These are phyloP conservation scores for Pristionchus maxplancki DNA, from an alignment of 2,888 invertebrate species.

Conservation along the genomic window DNA sequence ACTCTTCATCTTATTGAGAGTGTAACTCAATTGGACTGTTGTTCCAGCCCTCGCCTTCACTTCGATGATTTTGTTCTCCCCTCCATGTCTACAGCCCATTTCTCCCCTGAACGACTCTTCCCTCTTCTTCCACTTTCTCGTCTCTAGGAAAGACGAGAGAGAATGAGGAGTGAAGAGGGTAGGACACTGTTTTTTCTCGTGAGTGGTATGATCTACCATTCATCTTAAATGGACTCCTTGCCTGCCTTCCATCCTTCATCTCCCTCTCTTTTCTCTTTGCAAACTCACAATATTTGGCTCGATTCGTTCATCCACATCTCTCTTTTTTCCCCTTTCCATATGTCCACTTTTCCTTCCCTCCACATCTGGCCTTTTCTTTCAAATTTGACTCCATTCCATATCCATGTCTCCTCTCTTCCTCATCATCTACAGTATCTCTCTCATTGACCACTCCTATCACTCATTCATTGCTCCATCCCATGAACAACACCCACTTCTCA, in stretches of 20 bases:
- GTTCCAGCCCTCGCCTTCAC: not conserved
- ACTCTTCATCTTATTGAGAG: slow-evolving; percentile 17
- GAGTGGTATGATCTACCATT: not conserved
- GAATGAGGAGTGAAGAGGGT: not conserved
- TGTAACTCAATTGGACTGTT: slow-evolving; percentile 44
- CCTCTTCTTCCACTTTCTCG: not conserved
- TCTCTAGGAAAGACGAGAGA: not conserved
- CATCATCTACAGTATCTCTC: slow-evolving; percentile 12
- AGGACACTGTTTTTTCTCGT: not conserved
- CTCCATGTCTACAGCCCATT: not conserved
- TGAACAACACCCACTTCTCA: not conserved
- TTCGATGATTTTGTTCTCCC: not conserved
- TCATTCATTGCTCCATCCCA: slow-evolving; percentile 1
- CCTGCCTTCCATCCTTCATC: slow-evolving; percentile 1
- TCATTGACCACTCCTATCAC: slow-evolving; percentile 18
- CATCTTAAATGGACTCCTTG: slow-evolving; percentile 29
- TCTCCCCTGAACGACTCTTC: not conserved
- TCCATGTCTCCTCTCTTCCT: not conserved
- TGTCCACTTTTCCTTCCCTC: not conserved
- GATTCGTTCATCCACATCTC: slow-evolving; percentile 44
- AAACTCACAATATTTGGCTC: slow-evolving; percentile 13
- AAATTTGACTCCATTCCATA: slow-evolving; percentile 14
- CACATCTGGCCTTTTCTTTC: slow-evolving; percentile 12
- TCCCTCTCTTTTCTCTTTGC: slow-evolving; percentile 30
- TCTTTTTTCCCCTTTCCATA: slow-evolving; percentile 33